phyloP scores from a whole-genome alignment of 2,888 invertebrate species.

The Hetaerina titia region DNA sequence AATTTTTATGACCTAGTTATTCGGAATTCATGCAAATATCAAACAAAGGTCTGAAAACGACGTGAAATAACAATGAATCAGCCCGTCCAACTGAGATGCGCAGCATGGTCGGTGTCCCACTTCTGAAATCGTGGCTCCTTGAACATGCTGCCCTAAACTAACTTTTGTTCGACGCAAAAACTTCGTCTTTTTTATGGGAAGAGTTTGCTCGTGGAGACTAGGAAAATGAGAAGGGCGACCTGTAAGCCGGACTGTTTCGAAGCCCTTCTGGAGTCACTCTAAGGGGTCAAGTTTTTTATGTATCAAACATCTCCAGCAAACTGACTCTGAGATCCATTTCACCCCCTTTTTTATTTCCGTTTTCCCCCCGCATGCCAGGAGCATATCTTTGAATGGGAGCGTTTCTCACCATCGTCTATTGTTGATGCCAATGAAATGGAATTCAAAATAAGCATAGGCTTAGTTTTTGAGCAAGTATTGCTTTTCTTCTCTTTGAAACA shows the following conservation, averaged over 20 bases:
- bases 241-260: not conserved
- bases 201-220: not conserved
- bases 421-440: not conserved
- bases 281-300: not conserved
- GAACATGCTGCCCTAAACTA: not conserved
- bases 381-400: not conserved
- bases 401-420: not conserved
- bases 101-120: not conserved
- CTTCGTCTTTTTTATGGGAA: slow-evolving; percentile 18
- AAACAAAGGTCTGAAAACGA: not conserved
- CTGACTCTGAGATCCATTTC: not conserved
- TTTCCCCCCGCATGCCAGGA: not conserved
- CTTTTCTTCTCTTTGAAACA: too few relatives aligned
- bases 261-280: not conserved
- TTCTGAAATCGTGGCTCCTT: not conserved
- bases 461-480: too few relatives aligned
- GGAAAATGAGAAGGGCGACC: not conserved
- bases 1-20: not conserved
- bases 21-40: not conserved
- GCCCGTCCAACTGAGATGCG: not conserved
- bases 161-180: not conserved
- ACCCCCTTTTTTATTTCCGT: not conserved
- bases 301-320: not conserved
- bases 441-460: not conserved
- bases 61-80: not conserved